Conservation (phyloP, 64 coral and sea anemone species). For the Montipora sp. region DNA sequence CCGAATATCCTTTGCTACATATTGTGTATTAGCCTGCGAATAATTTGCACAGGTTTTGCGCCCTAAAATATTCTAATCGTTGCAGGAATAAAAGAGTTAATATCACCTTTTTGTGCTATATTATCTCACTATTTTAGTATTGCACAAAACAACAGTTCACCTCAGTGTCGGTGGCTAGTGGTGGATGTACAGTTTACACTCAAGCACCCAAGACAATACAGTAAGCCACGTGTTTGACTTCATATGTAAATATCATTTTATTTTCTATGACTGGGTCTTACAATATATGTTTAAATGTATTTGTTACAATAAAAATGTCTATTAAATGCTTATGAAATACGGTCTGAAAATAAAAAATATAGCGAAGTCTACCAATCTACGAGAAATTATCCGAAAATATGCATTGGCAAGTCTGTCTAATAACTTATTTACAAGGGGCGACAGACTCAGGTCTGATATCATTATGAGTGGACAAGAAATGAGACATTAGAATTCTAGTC, state of each 20-base stretch:
- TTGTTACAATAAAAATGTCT: constrained; percentile 70
- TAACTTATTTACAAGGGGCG: constrained; percentile 49
- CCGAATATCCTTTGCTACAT: no score
- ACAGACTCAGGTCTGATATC: constrained; percentile 36
- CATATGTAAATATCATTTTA: constrained; percentile 67
- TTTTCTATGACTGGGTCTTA: constrained; percentile 69
- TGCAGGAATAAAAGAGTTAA: no score
- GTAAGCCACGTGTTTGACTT: constrained; percentile 25
- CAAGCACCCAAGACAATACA: not conserved
- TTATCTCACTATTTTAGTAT: no score
- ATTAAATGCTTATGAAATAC: constrained; percentile 67
- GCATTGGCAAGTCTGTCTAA: constrained; percentile 57
- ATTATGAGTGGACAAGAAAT: constrained; percentile 28
- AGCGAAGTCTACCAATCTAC: constrained; percentile 56
- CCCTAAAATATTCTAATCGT: no score
- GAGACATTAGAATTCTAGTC: constrained; percentile 37
- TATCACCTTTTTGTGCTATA: no score
- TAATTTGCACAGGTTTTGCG: no score
- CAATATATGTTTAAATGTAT: constrained; percentile 56
- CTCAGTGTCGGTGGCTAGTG: not conserved
- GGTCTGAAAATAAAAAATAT: constrained; percentile 62
- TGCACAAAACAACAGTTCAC: not conserved
- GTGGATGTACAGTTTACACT: no score
- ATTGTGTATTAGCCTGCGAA: no score
- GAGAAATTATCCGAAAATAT: constrained; percentile 55